These are phyloP conservation scores for Xiphophorus hellerii DNA, from an alignment of 2,113 vertebrate species.

Conservation along the genomic window DNA sequence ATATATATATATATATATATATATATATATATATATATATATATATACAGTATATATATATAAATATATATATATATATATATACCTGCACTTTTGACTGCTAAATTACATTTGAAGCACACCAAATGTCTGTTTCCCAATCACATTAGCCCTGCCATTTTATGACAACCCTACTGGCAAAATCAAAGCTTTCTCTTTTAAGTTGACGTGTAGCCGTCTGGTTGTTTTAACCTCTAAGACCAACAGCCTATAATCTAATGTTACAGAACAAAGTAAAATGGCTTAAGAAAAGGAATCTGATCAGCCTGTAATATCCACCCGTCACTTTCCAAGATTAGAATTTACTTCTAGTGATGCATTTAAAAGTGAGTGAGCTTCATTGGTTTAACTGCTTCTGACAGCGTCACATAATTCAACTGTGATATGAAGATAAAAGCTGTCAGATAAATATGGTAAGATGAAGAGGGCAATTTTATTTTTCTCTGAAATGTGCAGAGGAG, in stretches of 20 bases:
- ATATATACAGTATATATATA: too few species aligned
- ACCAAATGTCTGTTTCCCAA: neutral
- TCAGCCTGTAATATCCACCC: conserved; percentile 46
- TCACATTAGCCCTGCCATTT: neutral
- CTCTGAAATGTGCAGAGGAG: neutral
- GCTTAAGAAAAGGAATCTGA: conserved; percentile 33
- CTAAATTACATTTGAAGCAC: conserved; percentile 5
- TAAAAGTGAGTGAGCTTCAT: conserved; percentile 53
- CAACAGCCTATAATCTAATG: neutral
- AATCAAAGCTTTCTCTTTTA: conserved; percentile 32
- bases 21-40: neutral
- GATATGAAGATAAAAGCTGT: conserved; percentile 20
- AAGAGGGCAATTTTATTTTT: neutral
- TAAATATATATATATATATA: too few species aligned
- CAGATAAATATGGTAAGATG: neutral
- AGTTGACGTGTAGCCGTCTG: conserved; percentile 11
- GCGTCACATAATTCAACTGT: conserved; percentile 61
- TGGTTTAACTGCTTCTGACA: conserved; percentile 48
- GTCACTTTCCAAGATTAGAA: conserved; percentile 42
- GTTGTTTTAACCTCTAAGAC: neutral
- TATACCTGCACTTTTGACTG: neutral
- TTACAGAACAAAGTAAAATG: conserved; percentile 45
- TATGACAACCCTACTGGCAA: neutral
- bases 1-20: neutral
- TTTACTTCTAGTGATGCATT: conserved; percentile 21